Evolutionary conservation across 1,140 invertebrate genomes (phyloP), one percentile per base, ranked within the genome.

Genomic region (Caenorhabditis tropicalis): DNA sequence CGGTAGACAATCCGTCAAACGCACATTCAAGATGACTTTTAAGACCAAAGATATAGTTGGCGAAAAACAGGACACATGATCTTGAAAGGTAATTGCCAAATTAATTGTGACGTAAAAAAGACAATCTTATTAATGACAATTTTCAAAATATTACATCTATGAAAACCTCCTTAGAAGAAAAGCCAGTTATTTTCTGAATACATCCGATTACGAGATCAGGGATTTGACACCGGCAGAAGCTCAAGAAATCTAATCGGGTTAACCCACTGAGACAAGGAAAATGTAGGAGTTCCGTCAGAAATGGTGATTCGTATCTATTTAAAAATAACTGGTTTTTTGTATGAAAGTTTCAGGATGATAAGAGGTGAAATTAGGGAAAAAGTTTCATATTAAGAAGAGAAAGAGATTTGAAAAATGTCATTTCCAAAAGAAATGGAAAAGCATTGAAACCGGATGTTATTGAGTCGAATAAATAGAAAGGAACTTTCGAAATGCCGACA

Each of bases 401-500:
- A n/a, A n/a, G n/a, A n/a, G n/a, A 36, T 16, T n/a, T 51, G 49
- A 4, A 24, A n/a, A 21, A 27, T 21, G 58, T 2, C 16, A 39
- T 74, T 74, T 43, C 65, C n/a, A 21, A 24, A 21, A 21, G 33
- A 46, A 36, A 24, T 74, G 29, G n/a, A 43, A 7, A 36, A 43
- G 65, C 10, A 74, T 43, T 3, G 10, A 43, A 16, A 43, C 65
- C 65, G 65, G 65, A 74, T 74, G 65, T 74, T 43, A 74, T 74
- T 74, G 29, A 36, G 15, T 16, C 36, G 43, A 43, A 74, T 43
- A 74, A 74, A 74, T 36, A 33, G 31, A 65, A n/a, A n/a, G 65
- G 65, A 74, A 74, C 65, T 74, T 74, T 74, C 36, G 65, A 74
- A 74, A 74, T 74, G 36, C 36, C 36, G 65, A 43, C 36, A 74